Conservation (phyloP, 2,888 invertebrate species). For the Netelia inedita region DNA sequence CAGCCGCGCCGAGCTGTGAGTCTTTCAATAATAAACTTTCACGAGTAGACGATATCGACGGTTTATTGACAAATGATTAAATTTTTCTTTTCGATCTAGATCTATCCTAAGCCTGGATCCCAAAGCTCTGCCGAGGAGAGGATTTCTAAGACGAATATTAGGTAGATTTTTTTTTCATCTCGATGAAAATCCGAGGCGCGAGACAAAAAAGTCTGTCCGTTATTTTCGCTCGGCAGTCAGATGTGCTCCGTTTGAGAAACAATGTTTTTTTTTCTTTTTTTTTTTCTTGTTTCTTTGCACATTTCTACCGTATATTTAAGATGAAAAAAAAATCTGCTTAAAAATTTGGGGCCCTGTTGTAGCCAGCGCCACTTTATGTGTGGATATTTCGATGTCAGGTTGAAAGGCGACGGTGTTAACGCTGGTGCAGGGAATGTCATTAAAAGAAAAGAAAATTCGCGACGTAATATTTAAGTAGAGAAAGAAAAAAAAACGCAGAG, state of each 20-base stretch:
- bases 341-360: constrained; percentile 74
- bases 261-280: constrained; percentile 55
- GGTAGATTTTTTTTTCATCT: constrained; percentile 75
- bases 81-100: constrained; percentile 75
- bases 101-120: constrained; percentile 83
- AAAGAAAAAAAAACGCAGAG: constrained; percentile 43
- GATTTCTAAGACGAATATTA: constrained; percentile 82
- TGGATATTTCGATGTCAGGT: constrained; percentile 66
- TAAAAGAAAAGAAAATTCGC: constrained; percentile 67
- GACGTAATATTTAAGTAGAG: constrained; percentile 57
- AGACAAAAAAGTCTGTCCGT: constrained; percentile 5
- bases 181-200: constrained; percentile 18
- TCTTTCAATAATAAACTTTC: constrained; percentile 42
- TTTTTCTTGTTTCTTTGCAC: constrained; percentile 74
- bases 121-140: constrained; percentile 77
- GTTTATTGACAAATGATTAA: neutral
- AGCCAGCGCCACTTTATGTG: constrained; percentile 76
- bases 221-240: constrained; percentile 7
- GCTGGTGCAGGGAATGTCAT: constrained; percentile 49
- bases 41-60: neutral
- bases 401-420: constrained; percentile 46
- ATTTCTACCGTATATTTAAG: constrained; percentile 80
- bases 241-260: constrained; percentile 19
- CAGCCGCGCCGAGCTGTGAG: constrained; percentile 84
- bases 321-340: constrained; percentile 80